These are phyloP conservation scores for Cirrhinus molitorella DNA, from an alignment of 2,797 vertebrate genomes.

Conservation along the genomic window DNA sequence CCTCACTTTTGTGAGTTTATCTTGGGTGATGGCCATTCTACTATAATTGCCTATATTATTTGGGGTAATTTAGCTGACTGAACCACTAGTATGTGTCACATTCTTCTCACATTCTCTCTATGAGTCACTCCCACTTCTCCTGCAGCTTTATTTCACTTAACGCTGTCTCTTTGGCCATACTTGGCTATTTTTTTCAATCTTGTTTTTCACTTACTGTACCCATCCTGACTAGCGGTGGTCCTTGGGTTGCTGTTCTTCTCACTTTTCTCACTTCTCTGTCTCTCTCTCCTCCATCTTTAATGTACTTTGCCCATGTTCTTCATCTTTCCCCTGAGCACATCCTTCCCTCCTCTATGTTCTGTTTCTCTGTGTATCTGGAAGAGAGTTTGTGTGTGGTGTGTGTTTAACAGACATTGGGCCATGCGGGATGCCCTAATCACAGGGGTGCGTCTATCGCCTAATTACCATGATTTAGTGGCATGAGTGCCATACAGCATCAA, in stretches of 20 bases:
- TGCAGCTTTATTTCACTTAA: not conserved
- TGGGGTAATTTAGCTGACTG: slow-evolving; percentile 1
- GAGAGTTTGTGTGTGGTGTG: slow-evolving; percentile 41
- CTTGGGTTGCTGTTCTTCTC: not conserved
- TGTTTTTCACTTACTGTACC: not conserved
- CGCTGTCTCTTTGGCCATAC: not conserved
- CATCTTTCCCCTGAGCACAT: slow-evolving; percentile 42
- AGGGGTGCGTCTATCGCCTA: slow-evolving; percentile 60
- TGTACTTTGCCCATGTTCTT: slow-evolving; percentile 30
- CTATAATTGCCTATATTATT: slow-evolving; percentile 9
- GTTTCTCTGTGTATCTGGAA: slow-evolving; percentile 27
- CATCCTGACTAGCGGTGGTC: slow-evolving; percentile 19
- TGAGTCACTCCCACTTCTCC: slow-evolving; percentile 1
- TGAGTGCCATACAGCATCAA: slow-evolving; percentile 60
- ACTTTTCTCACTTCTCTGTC: slow-evolving; percentile 21
- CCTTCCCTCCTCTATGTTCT: slow-evolving; percentile 70
- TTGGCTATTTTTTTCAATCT: not conserved
- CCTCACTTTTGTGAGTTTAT: slow-evolving; percentile 11
- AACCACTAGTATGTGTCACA: slow-evolving; percentile 8
- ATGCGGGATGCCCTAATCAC: slow-evolving; percentile 61
- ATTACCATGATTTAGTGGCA: slow-evolving; percentile 65
- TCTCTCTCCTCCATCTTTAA: slow-evolving; percentile 33
- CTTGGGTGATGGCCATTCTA: not conserved
- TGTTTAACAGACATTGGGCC: slow-evolving; percentile 53
- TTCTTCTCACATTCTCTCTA: not conserved